Evolutionary conservation across 2,113 vertebrate genomes (phyloP).

Genomic region (Blennius ocellaris): DNA sequence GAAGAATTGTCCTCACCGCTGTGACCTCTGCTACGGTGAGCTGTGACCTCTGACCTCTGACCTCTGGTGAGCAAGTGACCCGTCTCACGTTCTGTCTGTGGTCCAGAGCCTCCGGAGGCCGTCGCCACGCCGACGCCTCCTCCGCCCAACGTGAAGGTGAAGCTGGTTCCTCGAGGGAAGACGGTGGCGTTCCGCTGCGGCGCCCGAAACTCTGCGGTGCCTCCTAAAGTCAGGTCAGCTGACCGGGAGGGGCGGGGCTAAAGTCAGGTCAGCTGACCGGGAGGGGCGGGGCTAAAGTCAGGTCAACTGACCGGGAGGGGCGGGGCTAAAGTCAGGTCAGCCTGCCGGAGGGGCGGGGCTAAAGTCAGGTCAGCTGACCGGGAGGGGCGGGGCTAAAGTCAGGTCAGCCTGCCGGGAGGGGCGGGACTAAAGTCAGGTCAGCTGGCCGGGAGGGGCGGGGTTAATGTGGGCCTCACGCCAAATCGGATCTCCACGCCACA

Average conservation of each 20-base stretch:
- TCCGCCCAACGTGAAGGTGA: constrained; percentile 79
- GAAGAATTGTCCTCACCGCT: constrained; percentile 84
- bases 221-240: constrained; percentile 83
- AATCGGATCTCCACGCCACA: too few relatives aligned
- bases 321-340: too few relatives aligned
- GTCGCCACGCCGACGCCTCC: constrained; percentile 69
- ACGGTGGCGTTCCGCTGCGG: constrained; percentile 87
- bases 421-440: constrained; percentile 88
- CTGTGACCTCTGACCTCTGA: not conserved
- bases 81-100: constrained; percentile 11
- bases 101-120: constrained; percentile 76
- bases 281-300: too few relatives aligned
- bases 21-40: constrained; percentile 76
- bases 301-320: constrained; percentile 73
- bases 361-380: constrained; percentile 82
- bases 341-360: too few relatives aligned
- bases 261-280: constrained; percentile 80
- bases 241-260: not conserved
- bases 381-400: constrained; percentile 56
- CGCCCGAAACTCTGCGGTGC: constrained; percentile 63
- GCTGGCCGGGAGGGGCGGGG: too few relatives aligned
- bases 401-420: constrained; percentile 78
- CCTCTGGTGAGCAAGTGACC: too few relatives aligned
- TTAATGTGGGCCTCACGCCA: too few relatives aligned
- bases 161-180: constrained; percentile 83